Base-by-base conservation (phyloP, 2,888 invertebrate species). In the Coenonympha glycerion region DNA sequence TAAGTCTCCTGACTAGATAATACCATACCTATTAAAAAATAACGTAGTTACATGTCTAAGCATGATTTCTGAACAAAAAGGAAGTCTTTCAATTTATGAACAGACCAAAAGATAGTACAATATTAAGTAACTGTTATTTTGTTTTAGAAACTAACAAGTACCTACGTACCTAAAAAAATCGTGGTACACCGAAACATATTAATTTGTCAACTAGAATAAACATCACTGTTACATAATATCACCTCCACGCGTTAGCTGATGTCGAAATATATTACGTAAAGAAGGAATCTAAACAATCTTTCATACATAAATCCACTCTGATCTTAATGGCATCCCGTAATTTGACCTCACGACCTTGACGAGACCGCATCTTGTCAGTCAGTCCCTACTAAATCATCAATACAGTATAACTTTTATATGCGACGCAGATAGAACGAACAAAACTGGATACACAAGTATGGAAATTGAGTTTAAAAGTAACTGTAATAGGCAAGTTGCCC, bases 321-420 rank as follows among this genome's bases (percentile, higher is more conserved):
- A 28, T 41, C 11, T 28, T 18, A 28, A 41, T 41, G 28, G 19
- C 28, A 41, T 41, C 41, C 33, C 47, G 47, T 42, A 47, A 51
- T 51, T 42, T 51, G 51, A 51, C 47, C 51, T 47, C 41, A 9
- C 41, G 51, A 51, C 51, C 46, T 52, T 52, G 51, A 42, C 41
- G 41, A 41, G 34, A 41, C 46, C 37, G 19, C 18, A 22, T 40
- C 46, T 28, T 13, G 16, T 30, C 24, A 15, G 22, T 51, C 40
- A 47, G 41, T 28, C n/a, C n/a, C 41, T 28, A 8, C 18, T 16
- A 34, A 52, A 36, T 41, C 52, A 42, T 47, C 37, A 39, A 40
- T 41, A 31, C 31, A 11, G 37, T 48, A 44, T 18, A 13, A 41
- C 41, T 40, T 28, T n/a, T 28, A 13, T 41, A 30, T 18, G 30